Evolutionary conservation across 1,140 invertebrate species (phyloP).

Genomic region (Lepidurus packardi): DNA sequence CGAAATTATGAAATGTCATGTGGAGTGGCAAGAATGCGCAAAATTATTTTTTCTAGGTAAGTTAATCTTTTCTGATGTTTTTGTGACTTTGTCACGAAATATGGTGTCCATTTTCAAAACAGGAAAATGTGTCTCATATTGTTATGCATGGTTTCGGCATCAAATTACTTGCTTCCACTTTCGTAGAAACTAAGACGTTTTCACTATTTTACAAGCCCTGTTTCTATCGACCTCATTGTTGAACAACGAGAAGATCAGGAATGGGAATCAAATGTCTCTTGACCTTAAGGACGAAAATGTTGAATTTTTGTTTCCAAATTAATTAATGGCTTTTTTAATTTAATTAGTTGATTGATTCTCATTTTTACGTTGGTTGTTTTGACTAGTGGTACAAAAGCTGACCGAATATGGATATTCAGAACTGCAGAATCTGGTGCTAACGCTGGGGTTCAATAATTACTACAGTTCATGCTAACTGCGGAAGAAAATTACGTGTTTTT

Average conservation of each 20-base stretch:
- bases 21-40: neutral
- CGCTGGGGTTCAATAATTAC: conserved; percentile 4
- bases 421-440: neutral
- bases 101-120: neutral
- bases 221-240: too few relatives aligned
- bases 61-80: neutral
- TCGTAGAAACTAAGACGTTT: too few relatives aligned
- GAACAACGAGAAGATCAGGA: too few relatives aligned
- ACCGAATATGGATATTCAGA: neutral
- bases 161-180: too few relatives aligned
- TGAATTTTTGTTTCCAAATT: too few relatives aligned
- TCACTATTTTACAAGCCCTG: too few relatives aligned
- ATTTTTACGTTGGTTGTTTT: neutral
- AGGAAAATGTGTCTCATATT: neutral
- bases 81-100: neutral
- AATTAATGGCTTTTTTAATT: too few relatives aligned
- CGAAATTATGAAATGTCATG: neutral
- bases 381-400: neutral
- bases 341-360: neutral
- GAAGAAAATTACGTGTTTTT: neutral
- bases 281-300: too few relatives aligned
- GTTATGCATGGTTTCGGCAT: too few relatives aligned
- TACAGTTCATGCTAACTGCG: neutral
- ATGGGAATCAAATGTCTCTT: too few relatives aligned
- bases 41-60: neutral